Evolutionary conservation across 2,888 invertebrate genomes (phyloP), one percentile per base, ranked within the genome.

Genomic region (Siphlonurus alternatus): DNA sequence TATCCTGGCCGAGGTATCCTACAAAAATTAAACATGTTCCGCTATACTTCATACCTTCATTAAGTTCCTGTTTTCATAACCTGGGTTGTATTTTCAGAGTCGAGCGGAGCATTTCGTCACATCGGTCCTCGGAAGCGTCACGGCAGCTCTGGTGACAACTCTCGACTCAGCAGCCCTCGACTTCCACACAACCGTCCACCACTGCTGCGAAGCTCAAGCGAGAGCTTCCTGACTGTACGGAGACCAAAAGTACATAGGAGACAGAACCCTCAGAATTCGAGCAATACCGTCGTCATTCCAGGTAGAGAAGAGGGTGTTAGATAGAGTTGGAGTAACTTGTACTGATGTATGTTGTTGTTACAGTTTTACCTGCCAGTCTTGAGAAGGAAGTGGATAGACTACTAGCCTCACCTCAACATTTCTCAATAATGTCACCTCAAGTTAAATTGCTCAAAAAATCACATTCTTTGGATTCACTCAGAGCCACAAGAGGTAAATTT

Each of bases 141-240:
- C 59, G 67, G 70, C 65, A 71, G 71, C 65, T 67, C 69, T 15
- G 69, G 70, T 53, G 69, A 70, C 18, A 38, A 38, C 38, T 67
- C 68, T 15, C 67, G 67, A n/a, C 68, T 60, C 24, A 22, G 60
- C 5, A 60, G 23, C 18, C 24, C 38, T 38, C 5, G 38, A 15
- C 51, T 65, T 20, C 54, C 63, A 15, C 59, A 54, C 22, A 23
- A 24, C 72, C 61, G 61, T 62, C 66, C 64, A 59, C 59, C 65
- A 15, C 5, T 68, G 56, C 66, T 67, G 59, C 76, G 82, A 65
- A 82, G 82, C 69, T 79, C 78, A 66, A 83, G 83, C 70, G 83
- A 83, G 70, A 81, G 81, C 1, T 81, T 79, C 69, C 71, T 83
- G 54, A 53, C 66, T 2, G 25, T 53, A 51, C 61, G 66, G 7